Conservation (phyloP, 2,113 vertebrate species). For the Symphodus melops region DNA sequence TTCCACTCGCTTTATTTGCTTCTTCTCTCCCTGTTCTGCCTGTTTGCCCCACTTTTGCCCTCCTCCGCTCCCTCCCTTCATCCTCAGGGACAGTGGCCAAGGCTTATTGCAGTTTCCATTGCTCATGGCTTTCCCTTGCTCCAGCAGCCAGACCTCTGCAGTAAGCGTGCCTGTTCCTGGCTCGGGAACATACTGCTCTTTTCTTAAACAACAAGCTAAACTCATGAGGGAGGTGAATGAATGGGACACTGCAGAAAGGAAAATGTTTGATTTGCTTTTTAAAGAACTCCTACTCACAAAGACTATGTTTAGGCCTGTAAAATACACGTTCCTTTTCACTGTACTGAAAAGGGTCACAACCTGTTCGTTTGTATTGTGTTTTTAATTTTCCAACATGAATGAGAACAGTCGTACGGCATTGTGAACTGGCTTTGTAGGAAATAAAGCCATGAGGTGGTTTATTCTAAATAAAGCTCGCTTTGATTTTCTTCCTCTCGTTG, state of each 20-base stretch:
- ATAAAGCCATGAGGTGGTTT: not conserved
- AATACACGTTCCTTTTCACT: conserved; percentile 25
- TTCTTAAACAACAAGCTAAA: conserved; percentile 24
- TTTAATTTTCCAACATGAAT: conserved; percentile 46
- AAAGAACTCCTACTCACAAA: not conserved
- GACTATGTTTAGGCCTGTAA: conserved; percentile 1
- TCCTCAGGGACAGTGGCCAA: conserved; percentile 59
- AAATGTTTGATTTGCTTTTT: not conserved
- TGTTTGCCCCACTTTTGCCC: conserved; percentile 52
- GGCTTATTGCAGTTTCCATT: conserved; percentile 78
- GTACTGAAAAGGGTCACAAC: not conserved
- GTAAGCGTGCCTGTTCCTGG: conserved; percentile 31
- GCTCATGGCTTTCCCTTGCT: conserved; percentile 75
- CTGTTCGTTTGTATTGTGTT: conserved; percentile 16
- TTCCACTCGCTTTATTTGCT: conserved; percentile 34
- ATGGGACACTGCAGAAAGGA: not conserved
- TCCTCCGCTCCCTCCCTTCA: conserved; percentile 31
- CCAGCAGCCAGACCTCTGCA: conserved; percentile 64
- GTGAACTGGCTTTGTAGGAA: conserved; percentile 21
- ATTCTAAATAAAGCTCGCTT: conserved; percentile 40
- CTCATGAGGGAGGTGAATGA: not conserved
- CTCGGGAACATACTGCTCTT: conserved; percentile 49
- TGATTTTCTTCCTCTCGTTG: conserved; percentile 29
- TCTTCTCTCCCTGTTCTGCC: conserved; percentile 1
- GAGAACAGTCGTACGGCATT: not conserved